Conservation (phyloP, 2,888 invertebrate species). For the Plagodis dolabraria region DNA sequence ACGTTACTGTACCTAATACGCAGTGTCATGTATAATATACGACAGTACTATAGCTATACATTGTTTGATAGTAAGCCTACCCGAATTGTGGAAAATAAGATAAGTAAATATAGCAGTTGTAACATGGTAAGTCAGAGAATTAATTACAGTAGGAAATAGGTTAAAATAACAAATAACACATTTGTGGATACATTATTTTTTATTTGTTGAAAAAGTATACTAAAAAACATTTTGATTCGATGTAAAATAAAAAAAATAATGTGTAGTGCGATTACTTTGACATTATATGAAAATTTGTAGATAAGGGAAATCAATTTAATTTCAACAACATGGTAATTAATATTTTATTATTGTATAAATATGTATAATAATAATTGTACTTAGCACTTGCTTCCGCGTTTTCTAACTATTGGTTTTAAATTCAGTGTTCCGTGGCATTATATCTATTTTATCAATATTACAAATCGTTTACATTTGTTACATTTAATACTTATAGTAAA, state of each 20-base stretch:
- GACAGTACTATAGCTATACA: too few species aligned
- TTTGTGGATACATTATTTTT: conserved; percentile 72
- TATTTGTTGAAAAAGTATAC: conserved; percentile 79
- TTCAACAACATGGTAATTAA: conserved; percentile 7
- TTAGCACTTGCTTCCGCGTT: conserved; percentile 44
- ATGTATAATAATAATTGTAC: conserved; percentile 46
- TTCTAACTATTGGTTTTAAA: conserved; percentile 57
- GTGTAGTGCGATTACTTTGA: conserved; percentile 54
- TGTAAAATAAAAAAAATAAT: conserved; percentile 78
- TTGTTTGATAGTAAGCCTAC: too few species aligned
- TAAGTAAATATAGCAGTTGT: too few species aligned
- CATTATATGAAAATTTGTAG: conserved; percentile 41
- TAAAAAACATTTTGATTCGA: conserved; percentile 82
- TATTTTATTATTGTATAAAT: conserved; percentile 34
- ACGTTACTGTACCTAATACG: too few species aligned
- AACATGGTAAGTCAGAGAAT: too few species aligned
- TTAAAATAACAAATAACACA: conserved; percentile 37
- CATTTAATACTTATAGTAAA: conserved; percentile 61
- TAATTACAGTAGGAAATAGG: not conserved
- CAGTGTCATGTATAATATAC: too few species aligned
- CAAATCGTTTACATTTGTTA: conserved; percentile 51
- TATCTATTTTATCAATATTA: conserved; percentile 50
- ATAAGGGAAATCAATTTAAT: conserved; percentile 20
- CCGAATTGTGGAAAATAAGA: too few species aligned
- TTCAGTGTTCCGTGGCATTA: conserved; percentile 44